phyloP scores from a whole-genome alignment of 1,140 invertebrate genomes.

The Neodiprion lecontei region DNA sequence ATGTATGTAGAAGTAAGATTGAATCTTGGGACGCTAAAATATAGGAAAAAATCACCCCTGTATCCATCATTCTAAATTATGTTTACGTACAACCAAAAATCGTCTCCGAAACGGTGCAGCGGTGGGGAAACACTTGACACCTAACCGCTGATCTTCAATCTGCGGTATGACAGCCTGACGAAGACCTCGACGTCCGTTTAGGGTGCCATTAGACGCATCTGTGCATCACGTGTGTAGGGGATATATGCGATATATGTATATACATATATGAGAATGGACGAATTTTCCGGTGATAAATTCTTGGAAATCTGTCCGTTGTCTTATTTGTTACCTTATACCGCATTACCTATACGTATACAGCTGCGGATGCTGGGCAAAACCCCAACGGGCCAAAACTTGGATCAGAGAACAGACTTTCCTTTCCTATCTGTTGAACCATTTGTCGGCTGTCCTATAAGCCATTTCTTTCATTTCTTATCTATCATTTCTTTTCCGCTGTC shows the following conservation, averaged over 20 bases:
- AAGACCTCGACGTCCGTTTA: too few species aligned
- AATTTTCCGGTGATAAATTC: slow-evolving; percentile 7
- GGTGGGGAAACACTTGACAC: too few species aligned
- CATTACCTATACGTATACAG: too few species aligned
- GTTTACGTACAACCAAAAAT: too few species aligned
- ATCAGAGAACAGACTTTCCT: slow-evolving; percentile 5
- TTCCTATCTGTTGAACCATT: slow-evolving; percentile 7
- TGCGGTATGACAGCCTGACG: too few species aligned
- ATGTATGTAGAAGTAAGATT: too few species aligned
- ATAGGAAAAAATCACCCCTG: too few species aligned
- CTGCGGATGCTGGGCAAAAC: background rate
- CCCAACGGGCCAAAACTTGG: background rate
- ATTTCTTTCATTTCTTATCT: slow-evolving; percentile 5
- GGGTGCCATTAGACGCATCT: too few species aligned
- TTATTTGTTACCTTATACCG: background rate
- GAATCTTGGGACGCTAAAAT: too few species aligned
- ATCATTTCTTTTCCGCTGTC: slow-evolving; percentile 4
- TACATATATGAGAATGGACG: background rate
- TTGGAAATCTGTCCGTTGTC: slow-evolving; percentile 4
- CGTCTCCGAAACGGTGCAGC: too few species aligned
- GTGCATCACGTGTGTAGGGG: background rate
- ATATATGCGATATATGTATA: background rate
- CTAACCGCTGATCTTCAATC: too few species aligned
- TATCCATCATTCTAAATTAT: too few species aligned
- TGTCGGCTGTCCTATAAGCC: slow-evolving; percentile 6